Conservation (phyloP, 2,888 invertebrate genomes). For the Aphidoletes aphidimyza region DNA sequence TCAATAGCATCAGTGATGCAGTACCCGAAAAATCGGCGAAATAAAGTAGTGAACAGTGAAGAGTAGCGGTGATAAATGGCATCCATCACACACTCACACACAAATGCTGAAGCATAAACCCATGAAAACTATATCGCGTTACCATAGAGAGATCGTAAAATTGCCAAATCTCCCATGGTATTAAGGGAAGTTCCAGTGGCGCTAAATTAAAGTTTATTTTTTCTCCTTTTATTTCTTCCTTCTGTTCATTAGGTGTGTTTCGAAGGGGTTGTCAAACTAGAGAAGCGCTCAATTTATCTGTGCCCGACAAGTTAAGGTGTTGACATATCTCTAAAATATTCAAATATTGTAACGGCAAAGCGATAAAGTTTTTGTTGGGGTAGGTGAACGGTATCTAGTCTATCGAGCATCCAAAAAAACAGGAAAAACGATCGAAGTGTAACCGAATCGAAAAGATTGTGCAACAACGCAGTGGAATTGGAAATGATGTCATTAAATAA, state of each 20-base stretch:
- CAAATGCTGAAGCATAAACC: background rate
- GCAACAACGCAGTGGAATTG: slow-evolving; percentile 30
- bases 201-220: slow-evolving; percentile 33
- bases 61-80: background rate
- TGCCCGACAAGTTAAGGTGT: slow-evolving; percentile 12
- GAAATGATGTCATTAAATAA: slow-evolving; percentile 47
- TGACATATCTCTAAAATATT: slow-evolving; percentile 27
- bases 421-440: slow-evolving; percentile 24
- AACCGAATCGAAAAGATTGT: slow-evolving; percentile 49
- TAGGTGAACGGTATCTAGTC: no score
- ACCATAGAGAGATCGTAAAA: slow-evolving; percentile 14
- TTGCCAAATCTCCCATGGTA: background rate
- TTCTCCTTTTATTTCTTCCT: no score
- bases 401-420: background rate
- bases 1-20: background rate
- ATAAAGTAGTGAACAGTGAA: slow-evolving; percentile 7
- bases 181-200: background rate
- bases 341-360: background rate
- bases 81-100: background rate
- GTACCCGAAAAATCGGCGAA: background rate
- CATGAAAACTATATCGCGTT: background rate
- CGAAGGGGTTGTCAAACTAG: background rate
- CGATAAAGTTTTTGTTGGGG: background rate
- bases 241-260: background rate
- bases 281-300: slow-evolving; percentile 30